phyloP scores from a whole-genome alignment of 2,113 vertebrate species.

The Pungitius pungitius region DNA sequence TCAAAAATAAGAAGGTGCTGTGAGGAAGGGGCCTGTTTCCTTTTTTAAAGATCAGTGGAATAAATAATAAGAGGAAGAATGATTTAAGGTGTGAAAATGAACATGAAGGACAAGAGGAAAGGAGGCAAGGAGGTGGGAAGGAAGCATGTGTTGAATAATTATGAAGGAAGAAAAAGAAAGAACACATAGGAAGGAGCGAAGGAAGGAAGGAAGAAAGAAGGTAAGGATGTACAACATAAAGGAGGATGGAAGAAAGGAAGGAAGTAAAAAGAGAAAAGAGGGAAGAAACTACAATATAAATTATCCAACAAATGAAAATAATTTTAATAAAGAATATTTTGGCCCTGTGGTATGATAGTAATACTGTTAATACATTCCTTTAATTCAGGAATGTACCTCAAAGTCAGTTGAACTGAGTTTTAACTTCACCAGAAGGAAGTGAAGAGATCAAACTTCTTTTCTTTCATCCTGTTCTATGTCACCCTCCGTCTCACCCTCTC shows the following conservation, averaged over 20 bases:
- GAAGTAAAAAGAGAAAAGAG: neutral
- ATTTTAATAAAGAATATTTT: neutral
- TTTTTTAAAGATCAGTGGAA: neutral
- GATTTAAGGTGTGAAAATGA: no score
- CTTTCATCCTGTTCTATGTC: neutral
- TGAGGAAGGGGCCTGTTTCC: neutral
- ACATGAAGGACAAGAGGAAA: no score
- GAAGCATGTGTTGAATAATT: no score
- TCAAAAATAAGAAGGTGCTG: constrained; percentile 30
- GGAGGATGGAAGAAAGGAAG: neutral
- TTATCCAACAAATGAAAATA: neutral
- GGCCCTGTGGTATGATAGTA: neutral
- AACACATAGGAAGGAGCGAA: no score
- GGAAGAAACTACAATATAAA: neutral
- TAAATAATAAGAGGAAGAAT: no score
- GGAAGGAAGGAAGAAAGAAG: no score
- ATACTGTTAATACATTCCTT: neutral
- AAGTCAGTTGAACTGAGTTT: neutral
- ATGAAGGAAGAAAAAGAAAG: no score
- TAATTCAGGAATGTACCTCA: neutral
- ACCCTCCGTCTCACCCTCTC: no score
- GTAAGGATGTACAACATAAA: no score
- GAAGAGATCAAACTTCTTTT: neutral
- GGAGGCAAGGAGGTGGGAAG: no score
- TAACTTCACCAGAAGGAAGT: neutral